These are phyloP conservation scores for Xylocampa areola DNA, from an alignment of 2,888 invertebrate species.

Conservation along the genomic window DNA sequence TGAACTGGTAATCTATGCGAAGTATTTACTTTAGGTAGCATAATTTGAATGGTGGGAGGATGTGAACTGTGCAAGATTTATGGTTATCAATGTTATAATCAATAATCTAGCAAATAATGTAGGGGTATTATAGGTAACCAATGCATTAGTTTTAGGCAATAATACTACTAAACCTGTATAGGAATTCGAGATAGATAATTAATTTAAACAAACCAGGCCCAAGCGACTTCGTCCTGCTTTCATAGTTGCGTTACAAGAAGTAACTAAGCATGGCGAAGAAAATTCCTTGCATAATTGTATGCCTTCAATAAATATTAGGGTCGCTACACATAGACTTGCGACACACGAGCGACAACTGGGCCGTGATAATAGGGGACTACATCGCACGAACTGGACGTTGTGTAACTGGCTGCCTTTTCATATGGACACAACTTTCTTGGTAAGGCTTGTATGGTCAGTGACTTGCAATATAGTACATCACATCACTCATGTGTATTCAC, in stretches of 20 bases:
- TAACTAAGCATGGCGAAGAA: constrained; percentile 28
- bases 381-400: constrained; percentile 66
- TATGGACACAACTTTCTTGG: constrained; percentile 34
- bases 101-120: too few species aligned
- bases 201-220: not conserved
- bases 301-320: constrained; percentile 59
- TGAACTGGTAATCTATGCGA: not conserved
- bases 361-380: constrained; percentile 80
- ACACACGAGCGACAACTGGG: constrained; percentile 78
- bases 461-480: constrained; percentile 14
- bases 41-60: not conserved
- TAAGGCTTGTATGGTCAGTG: constrained; percentile 26
- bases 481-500: too few species aligned
- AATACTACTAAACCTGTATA: too few species aligned
- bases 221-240: constrained; percentile 2
- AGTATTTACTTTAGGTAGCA: not conserved
- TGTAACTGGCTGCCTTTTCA: constrained; percentile 59
- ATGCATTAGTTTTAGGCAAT: too few species aligned
- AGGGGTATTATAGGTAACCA: too few species aligned
- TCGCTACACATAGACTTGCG: constrained; percentile 73
- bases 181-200: too few species aligned
- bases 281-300: constrained; percentile 57
- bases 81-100: too few species aligned
- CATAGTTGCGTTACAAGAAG: constrained; percentile 27
- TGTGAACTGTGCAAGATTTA: too few species aligned